Conservation (phyloP, 2,888 invertebrate genomes). For the Griposia aprilina region DNA sequence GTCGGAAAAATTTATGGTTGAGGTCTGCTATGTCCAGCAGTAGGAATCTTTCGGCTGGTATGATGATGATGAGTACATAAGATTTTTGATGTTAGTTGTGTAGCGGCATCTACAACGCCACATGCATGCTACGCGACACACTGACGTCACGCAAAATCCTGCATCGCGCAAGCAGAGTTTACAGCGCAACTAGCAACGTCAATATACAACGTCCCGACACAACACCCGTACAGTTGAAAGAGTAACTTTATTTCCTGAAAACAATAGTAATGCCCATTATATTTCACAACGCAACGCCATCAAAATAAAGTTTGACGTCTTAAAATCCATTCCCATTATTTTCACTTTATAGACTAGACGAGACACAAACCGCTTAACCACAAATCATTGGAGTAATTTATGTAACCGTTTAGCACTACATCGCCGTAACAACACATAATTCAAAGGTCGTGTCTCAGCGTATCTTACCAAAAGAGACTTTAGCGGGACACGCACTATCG, state of each 20-base stretch:
- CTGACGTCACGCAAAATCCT: no score
- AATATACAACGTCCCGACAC: no score
- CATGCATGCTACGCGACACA: no score
- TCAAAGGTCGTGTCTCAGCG: slow-evolving; percentile 73
- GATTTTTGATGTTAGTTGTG: background rate
- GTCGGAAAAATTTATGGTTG: background rate
- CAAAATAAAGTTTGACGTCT: slow-evolving; percentile 1
- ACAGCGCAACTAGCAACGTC: no score
- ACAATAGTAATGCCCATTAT: background rate
- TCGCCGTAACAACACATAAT: slow-evolving; percentile 74
- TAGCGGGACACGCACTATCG: slow-evolving; percentile 77
- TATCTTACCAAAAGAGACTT: slow-evolving; percentile 76
- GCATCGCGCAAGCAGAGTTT: no score
- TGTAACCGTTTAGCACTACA: slow-evolving; percentile 73
- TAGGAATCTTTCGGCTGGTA: background rate
- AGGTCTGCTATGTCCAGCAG: background rate
- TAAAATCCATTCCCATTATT: slow-evolving; percentile 39
- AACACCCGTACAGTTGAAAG: no score
- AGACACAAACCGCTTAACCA: slow-evolving; percentile 50
- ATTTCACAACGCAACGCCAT: slow-evolving; percentile 6
- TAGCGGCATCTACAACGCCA: no score
- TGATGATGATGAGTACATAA: no score
- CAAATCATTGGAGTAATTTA: slow-evolving; percentile 72
- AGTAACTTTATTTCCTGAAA: background rate
- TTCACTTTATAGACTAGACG: slow-evolving; percentile 45